These are phyloP conservation scores for Pediacus dermestoides DNA, from an alignment of 2,888 invertebrate genomes.

Conservation along the genomic window DNA sequence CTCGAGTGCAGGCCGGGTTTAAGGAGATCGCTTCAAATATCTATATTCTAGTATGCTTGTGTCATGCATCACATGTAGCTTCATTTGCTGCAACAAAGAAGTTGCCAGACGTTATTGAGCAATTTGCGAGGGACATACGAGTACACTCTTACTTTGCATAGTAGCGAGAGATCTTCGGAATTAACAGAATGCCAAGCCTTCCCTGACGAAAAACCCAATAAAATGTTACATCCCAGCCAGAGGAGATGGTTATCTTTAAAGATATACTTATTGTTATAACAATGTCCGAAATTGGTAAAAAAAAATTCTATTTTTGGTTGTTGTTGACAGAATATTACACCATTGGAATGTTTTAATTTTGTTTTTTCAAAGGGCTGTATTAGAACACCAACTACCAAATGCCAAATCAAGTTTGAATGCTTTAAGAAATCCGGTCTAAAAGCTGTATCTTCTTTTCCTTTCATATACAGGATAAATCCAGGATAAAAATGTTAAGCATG, in stretches of 20 bases:
- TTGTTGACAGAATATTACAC: constrained; percentile 17
- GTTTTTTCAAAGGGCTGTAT: constrained; percentile 17
- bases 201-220: background rate
- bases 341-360: constrained; percentile 16
- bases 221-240: constrained; percentile 3
- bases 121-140: constrained; percentile 3
- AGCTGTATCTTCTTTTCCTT: constrained; percentile 14
- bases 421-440: constrained; percentile 12
- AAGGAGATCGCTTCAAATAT: background rate
- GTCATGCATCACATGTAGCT: constrained; percentile 4
- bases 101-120: background rate
- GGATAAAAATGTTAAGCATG: too few species aligned
- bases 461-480: too few species aligned
- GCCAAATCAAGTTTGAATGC: constrained; percentile 18
- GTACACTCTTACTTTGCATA: background rate
- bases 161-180: background rate
- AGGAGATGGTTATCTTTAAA: constrained; percentile 17
- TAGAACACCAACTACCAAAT: constrained; percentile 17
- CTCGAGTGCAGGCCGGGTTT: constrained; percentile 4
- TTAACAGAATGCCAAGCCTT: constrained; percentile 3
- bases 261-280: constrained; percentile 9
- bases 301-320: constrained; percentile 12
- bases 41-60: constrained; percentile 1
- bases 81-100: constrained; percentile 3
- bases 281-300: constrained; percentile 4